phyloP scores from a whole-genome alignment of 2,888 invertebrate genomes.

The Acheta domesticus region DNA sequence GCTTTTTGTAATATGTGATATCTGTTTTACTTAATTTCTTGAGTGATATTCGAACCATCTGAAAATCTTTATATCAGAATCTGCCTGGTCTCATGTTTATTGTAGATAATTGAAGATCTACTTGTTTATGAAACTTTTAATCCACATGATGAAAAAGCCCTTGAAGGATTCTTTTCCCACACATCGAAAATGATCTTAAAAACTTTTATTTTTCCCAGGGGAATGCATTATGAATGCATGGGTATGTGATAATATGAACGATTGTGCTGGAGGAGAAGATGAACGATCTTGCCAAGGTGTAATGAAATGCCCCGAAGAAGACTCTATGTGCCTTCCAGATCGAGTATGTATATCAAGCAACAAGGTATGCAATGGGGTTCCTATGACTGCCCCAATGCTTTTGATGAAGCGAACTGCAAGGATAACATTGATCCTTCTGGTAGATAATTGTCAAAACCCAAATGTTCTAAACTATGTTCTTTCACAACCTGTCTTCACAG shows the following conservation, averaged over 20 bases:
- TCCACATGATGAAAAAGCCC: no score
- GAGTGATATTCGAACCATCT: no score
- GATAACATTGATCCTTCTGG: background rate
- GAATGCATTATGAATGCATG: conserved; percentile 59
- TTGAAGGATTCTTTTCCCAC: no score
- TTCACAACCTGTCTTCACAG: background rate
- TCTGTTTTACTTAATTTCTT: no score
- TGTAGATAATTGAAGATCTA: no score
- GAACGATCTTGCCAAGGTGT: conserved; percentile 54
- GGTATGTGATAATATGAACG: conserved; percentile 60
- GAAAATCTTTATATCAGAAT: no score
- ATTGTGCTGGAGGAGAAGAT: conserved; percentile 61
- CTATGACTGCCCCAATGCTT: conserved; percentile 58
- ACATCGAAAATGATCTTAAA: no score
- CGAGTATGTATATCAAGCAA: conserved; percentile 57
- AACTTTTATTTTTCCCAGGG: conserved; percentile 42
- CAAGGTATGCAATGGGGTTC: conserved; percentile 53
- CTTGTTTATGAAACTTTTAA: no score
- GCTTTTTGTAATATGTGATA: no score
- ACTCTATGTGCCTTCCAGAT: conserved; percentile 60
- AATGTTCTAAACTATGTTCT: background rate
- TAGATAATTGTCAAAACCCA: background rate
- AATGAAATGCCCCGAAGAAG: conserved; percentile 43
- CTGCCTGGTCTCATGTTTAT: no score
- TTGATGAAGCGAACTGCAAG: conserved; percentile 54